These are phyloP conservation scores for Cliona cf. orientalis DNA, from an alignment of 37 sponge, comb jelly and placozoan species.

Conservation along the genomic window DNA sequence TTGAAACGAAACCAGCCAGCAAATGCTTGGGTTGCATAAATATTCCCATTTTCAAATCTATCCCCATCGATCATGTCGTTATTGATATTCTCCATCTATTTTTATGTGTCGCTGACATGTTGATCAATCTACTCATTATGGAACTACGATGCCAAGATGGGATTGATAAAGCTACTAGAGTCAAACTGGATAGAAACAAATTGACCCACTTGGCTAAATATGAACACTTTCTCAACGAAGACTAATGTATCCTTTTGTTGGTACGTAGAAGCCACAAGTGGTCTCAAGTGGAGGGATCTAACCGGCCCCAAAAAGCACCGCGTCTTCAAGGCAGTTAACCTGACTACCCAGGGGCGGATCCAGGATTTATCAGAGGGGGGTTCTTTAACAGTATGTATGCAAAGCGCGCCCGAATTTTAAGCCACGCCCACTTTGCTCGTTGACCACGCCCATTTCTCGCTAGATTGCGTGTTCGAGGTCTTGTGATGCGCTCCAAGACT, in stretches of 20 bases:
- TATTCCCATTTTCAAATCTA: not conserved
- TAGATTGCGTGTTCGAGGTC: no score
- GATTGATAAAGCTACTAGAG: not conserved
- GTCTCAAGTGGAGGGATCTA: constrained; percentile 18
- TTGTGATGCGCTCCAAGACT: no score
- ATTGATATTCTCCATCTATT: constrained; percentile 36
- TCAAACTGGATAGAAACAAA: not conserved
- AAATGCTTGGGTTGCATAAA: not conserved
- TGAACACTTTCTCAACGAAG: constrained; percentile 35
- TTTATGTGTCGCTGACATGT: constrained; percentile 5
- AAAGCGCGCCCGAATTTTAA: no score
- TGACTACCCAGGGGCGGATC: no score
- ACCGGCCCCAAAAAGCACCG: constrained; percentile 28
- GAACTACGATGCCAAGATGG: constrained; percentile 19
- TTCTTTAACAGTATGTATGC: no score
- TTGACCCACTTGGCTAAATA: not conserved
- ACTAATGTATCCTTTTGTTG: constrained; percentile 11
- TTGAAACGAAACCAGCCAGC: not conserved
- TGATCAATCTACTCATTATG: constrained; percentile 20
- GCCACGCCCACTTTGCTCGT: no score
- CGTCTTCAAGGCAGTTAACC: constrained; percentile 7
- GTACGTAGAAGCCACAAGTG: not conserved
- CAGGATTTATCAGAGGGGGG: no score
- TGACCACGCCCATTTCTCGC: no score
- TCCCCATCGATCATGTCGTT: not conserved